phyloP scores from a whole-genome alignment of 2,888 invertebrate genomes.

The Caprella mutica region DNA sequence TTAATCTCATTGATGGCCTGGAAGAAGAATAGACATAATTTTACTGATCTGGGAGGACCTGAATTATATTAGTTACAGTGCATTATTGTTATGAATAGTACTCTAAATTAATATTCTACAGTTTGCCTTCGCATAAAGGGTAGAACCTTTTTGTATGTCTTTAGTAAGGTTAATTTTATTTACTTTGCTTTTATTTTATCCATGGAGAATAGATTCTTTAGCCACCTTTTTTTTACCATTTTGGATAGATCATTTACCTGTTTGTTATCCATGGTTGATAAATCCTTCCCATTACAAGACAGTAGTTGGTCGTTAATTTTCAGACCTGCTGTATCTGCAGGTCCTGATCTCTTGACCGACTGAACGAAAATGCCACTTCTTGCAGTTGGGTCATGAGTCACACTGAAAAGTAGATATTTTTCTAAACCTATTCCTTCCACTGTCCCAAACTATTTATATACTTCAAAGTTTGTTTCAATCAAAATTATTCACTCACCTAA shows the following conservation, averaged over 20 bases:
- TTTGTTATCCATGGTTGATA: conserved; percentile 50
- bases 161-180: background rate
- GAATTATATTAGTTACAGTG: background rate
- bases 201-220: too few relatives aligned
- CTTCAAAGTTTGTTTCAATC: too few relatives aligned
- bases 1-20: conserved; percentile 34
- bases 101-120: background rate
- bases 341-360: conserved; percentile 76
- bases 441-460: too few relatives aligned
- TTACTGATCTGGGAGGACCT: background rate
- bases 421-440: conserved; percentile 69
- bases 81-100: background rate
- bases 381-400: too few relatives aligned
- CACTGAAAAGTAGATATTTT: too few relatives aligned
- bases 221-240: too few relatives aligned
- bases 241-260: too few relatives aligned
- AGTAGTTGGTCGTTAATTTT: conserved; percentile 83
- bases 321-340: conserved; percentile 75
- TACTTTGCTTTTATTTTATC: background rate
- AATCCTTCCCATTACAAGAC: conserved; percentile 65
- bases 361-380: conserved; percentile 84
- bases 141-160: background rate
- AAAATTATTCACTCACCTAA: background rate
- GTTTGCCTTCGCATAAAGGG: background rate
- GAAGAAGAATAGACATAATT: background rate